Base-by-base conservation (phyloP, 2,797 vertebrate genomes). In the Danio albolineatus region DNA sequence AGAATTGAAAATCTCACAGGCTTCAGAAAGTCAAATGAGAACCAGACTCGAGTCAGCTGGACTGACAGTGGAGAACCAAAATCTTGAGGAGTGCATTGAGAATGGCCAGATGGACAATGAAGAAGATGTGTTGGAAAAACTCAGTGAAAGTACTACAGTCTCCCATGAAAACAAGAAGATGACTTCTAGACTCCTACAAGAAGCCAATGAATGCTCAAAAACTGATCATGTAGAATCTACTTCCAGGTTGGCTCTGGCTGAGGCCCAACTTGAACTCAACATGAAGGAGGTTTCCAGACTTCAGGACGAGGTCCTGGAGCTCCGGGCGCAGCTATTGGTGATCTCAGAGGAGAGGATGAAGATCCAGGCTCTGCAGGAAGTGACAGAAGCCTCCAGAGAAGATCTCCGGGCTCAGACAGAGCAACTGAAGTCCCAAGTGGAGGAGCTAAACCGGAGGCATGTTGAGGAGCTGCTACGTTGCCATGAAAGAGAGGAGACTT, bases 401-500 rank as follows among this genome's bases (percentile, higher is more conserved):
- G 95, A 98, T 80, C 94, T 98, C 41, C 91, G 90, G 49, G 69
- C 10, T 0, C 89, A 96, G 43, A 88, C 92, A 0, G 94, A 96
- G 82, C 92, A 94, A 61, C 90, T 94, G 1, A 94, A 94, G 81
- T 92, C 89, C 60, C 96, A 97, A 82, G 95, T 88, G 0, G 95
- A 97, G 84, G 92, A 92, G 72, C 93, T 97, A 13, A 97, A 96
- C 88, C 92, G 94, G 65, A 90, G 85, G 36, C 95, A 97, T 0
- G 89, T 97, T 10, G 92, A 95, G 16, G 95, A 98, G 82, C 91
- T 98, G 8, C 82, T 96, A 19, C 91, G 87, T 7, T 95, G 89
- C 53, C 90, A 91, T 1, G 94, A 96, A 86, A 92, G 79, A 16
- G 96, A 96, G 66, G 94, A 94, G 12, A 70, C 61, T 0, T 2